Evolutionary conservation across 2,113 vertebrate genomes (phyloP), one percentile per base, ranked within the genome.

Genomic region (Mastomys coucha): DNA sequence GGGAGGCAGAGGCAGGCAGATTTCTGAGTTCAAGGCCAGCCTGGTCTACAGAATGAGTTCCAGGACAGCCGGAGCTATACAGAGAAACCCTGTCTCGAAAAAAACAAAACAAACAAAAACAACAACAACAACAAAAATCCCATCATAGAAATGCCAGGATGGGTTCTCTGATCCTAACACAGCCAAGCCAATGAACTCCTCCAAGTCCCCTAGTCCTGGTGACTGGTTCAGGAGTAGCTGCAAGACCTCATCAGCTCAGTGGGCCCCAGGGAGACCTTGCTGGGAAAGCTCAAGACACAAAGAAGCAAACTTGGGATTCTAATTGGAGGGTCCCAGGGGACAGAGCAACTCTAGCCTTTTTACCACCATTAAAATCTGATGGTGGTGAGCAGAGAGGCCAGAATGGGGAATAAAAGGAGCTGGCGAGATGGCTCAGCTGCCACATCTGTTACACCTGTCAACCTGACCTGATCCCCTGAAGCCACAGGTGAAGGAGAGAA

Each of bases 161-260:
- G 17, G 14, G 58, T 92, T 65, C 75, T 65, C 49, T 75, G 89
- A 96, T 65, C 13, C 63, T 53, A 58, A 9, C 56, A 60, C 8
- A 45, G n/a, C 58, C 81, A 78, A 95, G 36, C 49, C 88, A 95
- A 72, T 24, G 53, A 95, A 33, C 12, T 45, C 49, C 56, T 89
- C 89, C 84, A 65, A 81, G 39, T 33, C 78, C 8, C 39, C 69
- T 16, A 28, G 4, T 13, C 56, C 24, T 20, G 16, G 78, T 42
- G 53, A 88, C 60, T 88, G 95, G 42, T 84, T 88, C 63, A 78
- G 65, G 14, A 11, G 26, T 2, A 53, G 10, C 12, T 9, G 0
- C 80, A 86, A 89, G n/a, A 91, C 2, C 89, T 84, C 88, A 5
- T 82, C 51, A 36, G n/a, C 45, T 89, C 75, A 20, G 26, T 0